phyloP scores from a whole-genome alignment of 2,797 vertebrate genomes.

The Uromys caudimaculatus region DNA sequence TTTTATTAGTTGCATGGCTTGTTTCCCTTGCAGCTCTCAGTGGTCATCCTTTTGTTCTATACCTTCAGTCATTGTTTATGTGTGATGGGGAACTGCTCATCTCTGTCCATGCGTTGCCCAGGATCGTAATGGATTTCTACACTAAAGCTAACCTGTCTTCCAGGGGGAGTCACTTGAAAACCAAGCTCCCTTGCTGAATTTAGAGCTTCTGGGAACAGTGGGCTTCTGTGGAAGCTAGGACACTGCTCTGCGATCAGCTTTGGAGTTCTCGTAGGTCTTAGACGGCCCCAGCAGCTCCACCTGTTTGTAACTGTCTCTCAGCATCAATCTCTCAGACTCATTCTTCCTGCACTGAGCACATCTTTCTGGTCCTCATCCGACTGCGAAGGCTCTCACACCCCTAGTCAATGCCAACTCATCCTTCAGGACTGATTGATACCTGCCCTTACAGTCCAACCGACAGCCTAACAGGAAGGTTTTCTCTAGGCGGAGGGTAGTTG shows the following conservation, averaged over 20 bases:
- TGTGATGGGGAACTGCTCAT: not conserved
- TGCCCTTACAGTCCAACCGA: not conserved
- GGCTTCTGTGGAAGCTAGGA: not conserved
- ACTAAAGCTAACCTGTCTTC: not conserved
- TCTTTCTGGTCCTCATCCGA: not conserved
- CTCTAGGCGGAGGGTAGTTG: accelerated
- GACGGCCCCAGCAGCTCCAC: not conserved
- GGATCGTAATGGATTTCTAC: not conserved
- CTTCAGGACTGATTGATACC: not conserved
- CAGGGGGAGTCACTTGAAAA: not conserved
- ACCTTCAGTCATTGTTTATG: not conserved
- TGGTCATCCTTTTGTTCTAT: not conserved
- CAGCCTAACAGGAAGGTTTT: not conserved
- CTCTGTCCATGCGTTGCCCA: not conserved
- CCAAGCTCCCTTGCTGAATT: not conserved
- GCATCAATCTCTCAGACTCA: not conserved
- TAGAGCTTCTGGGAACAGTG: not conserved
- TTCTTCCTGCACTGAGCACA: not conserved
- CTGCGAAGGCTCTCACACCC: not conserved
- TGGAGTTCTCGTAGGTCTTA: not conserved
- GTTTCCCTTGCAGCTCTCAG: not conserved
- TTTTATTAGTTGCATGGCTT: not conserved
- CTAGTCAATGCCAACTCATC: not conserved
- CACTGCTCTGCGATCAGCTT: not conserved
- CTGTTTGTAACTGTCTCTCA: not conserved